These are phyloP conservation scores for Noctua comes DNA, from an alignment of 2,888 invertebrate genomes.

Conservation along the genomic window DNA sequence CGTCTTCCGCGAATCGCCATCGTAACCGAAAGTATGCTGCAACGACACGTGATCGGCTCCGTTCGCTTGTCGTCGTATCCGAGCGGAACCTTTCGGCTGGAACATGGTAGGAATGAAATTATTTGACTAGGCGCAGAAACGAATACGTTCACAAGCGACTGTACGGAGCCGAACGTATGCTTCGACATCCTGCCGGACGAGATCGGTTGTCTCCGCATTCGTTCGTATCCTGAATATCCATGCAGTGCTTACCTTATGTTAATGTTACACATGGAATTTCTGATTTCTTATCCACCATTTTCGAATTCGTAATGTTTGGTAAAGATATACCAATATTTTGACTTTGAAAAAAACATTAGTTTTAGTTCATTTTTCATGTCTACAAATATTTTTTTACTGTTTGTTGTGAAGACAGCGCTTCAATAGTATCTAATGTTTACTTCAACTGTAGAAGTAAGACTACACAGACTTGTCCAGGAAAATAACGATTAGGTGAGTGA, in stretches of 20 bases:
- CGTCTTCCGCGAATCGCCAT: no score
- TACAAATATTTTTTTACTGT: neutral
- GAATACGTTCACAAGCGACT: no score
- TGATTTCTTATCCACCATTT: constrained; percentile 19
- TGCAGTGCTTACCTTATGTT: neutral
- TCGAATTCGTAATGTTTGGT: neutral
- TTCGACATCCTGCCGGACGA: no score
- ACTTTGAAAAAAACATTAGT: constrained; percentile 10
- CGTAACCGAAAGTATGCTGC: no score
- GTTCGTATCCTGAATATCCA: neutral
- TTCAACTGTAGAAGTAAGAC: neutral
- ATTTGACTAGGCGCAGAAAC: no score
- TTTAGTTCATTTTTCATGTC: constrained; percentile 5
- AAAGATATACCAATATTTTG: neutral
- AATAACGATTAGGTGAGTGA: neutral
- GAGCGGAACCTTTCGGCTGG: no score
- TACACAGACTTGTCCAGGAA: neutral
- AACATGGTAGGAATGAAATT: no score
- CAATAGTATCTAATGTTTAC: neutral
- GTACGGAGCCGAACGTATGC: no score
- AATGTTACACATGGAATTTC: neutral
- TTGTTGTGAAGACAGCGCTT: neutral
- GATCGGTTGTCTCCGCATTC: no score
- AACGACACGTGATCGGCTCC: no score
- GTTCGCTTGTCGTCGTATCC: no score